Percentiles rank a stretch among this genome's conserved stretches.
phyloP scores from a whole-genome alignment of 2,113 vertebrate genomes.

The Atractosteus spatula region DNA sequence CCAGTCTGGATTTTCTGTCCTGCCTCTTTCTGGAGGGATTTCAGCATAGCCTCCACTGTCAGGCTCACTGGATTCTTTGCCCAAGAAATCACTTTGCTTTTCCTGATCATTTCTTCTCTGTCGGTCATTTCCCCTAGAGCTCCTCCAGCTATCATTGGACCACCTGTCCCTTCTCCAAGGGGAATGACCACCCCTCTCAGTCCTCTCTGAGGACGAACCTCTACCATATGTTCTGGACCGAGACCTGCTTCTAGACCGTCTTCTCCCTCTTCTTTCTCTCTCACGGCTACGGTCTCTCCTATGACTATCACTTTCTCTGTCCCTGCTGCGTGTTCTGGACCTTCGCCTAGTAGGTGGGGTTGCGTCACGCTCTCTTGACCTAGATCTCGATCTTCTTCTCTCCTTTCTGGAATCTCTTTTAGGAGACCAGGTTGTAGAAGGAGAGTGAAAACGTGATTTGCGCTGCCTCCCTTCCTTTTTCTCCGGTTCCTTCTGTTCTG shows the following conservation, averaged over 20 bases:
- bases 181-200: constrained; percentile 71
- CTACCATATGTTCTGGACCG: constrained; percentile 74
- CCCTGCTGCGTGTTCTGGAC: constrained; percentile 74
- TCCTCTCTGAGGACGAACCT: constrained; percentile 66
- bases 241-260: constrained; percentile 76
- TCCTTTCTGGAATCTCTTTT: constrained; percentile 68
- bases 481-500: constrained; percentile 45
- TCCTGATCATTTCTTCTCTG: constrained; percentile 68
- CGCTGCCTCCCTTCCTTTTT: constrained; percentile 54
- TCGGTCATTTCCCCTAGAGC: constrained; percentile 66
- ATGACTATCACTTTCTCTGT: constrained; percentile 52
- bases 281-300: constrained; percentile 79
- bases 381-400: constrained; percentile 58
- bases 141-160: constrained; percentile 72
- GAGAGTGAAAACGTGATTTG: constrained; percentile 90
- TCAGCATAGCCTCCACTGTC: constrained; percentile 59
- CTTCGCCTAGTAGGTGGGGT: constrained; percentile 67
- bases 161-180: constrained; percentile 80
- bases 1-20: constrained; percentile 84
- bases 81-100: constrained; percentile 62
- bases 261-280: constrained; percentile 69
- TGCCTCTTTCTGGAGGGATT: constrained; percentile 65
- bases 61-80: constrained; percentile 62
- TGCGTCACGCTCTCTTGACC: constrained; percentile 54
- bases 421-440: constrained; percentile 89